Evolutionary conservation across 2,797 vertebrate species (phyloP), one percentile per base, ranked within the genome.

Genomic region (Pygocentrus nattereri): DNA sequence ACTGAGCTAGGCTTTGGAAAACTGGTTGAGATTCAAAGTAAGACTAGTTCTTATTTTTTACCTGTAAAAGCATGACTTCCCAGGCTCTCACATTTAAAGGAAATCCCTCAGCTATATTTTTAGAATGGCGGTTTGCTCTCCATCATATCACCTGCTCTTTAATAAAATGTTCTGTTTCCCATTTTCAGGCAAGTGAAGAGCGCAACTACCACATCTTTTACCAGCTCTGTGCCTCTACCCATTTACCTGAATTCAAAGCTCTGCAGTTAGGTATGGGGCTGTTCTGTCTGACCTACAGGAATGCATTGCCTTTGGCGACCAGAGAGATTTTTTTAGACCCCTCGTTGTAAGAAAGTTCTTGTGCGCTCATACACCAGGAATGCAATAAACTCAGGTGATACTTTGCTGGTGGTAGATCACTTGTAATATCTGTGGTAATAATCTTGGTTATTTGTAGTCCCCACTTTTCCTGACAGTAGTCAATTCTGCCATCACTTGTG

Each of bases 141-240:
- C 79, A 3, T 47, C 16, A 58, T 38, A 2, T 61, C 27, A n/a
- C 31, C 67, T 61, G 41, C 30, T 21, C n/a, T 76, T 1, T 6
- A 34, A 15, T 44, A 4, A 73, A 49, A 67, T 21, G n/a, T 41
- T 72, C 27, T 75, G 11, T 70, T 76, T 89, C 10, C 59, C 83
- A 83, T 84, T 88, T 93, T 88, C 90, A 99, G 98, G 95, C 97
- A 81, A 92, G 93, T 68, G 93, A 96, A 76, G 98, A 99, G 92
- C 96, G 98, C 88, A 99, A 99, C 92, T 99, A 99, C 85, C 98
- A 99, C 79, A 96, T 99, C 87, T 99, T 99, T 92, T 99, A 99
- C 90, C 98, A 99, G 78, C 94, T 99, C 47, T 99, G 98, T 93
- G 97, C 97, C 84, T 99, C 96, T 70, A 95, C 97, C 83, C 92